Base-by-base conservation (phyloP, 2,797 vertebrate genomes). In the Lepus oiostolus region DNA sequence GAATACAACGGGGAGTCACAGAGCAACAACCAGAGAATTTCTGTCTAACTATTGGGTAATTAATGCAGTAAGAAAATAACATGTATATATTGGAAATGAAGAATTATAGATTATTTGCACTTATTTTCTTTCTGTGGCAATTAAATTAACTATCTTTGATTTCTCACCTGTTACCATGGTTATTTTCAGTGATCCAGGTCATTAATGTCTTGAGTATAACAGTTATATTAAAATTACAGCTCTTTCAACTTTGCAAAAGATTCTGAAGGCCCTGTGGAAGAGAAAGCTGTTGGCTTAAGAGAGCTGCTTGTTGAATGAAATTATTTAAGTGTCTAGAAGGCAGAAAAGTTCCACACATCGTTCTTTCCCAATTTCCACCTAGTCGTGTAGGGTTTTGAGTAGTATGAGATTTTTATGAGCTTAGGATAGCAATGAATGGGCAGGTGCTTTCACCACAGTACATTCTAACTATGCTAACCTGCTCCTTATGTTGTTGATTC, bases 81-180 rank as follows among this genome's bases (percentile, higher is more conserved):
- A 88, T 74, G 86, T 90, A 96, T 95, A 94, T 96, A 96, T 91
- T 95, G 95, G 84, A 94, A 97, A 95, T 90, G 92, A 96, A 96
- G 96, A 96, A 96, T 97, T 97, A 97, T 94, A 95, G 95, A 97
- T 97, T 97, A 96, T 97, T 97, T 97, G 92, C 93, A 96, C 94
- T 97, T 97, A 96, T 96, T 96, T 97, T 97, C 95, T 96, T 97
- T 97, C 77, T 75, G 74, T 92, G 86, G 97, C 97, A 96, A 97
- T 97, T 97, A 96, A 97, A 97, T 96, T 96, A 97, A 96, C 91
- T 95, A 95, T 95, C 95, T 97, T 96, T 97, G 97, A 97, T 97
- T 97, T 97, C 97, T 97, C 96, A 97, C 97, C 96, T 97, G 96
- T 97, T 97, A 89, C 97, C 91, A 97, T 96, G 96, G 97, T 96